Base-by-base conservation (phyloP, 2,797 vertebrate genomes). In the Chelidonichthys spinosus region DNA sequence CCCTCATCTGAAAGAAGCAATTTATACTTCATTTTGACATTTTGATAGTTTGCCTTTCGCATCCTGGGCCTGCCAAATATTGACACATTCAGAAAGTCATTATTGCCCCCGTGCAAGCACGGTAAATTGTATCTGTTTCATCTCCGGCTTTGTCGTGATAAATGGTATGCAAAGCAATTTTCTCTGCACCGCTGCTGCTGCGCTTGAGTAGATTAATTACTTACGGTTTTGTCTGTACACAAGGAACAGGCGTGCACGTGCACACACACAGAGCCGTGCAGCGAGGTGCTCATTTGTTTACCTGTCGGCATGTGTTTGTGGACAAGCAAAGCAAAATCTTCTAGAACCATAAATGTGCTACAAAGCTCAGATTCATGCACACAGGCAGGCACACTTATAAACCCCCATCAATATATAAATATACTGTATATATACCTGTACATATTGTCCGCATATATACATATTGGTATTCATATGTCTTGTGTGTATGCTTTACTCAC, bases 151-250 rank as follows among this genome's bases (percentile, higher is more conserved):
- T 35, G 77, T 72, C 44, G 17, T 60, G 84, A 89, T 88, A 83
- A 90, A 92, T 79, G 54, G 43, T 84, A 86, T 83, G 85, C 83
- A 85, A 82, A 86, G 81, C 82, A 87, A 90, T 91, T 88, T 89
- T 81, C 84, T 79, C 82, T 54, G 75, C 78, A 18, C 15, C 3
- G 11, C 62, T 77, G 79, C 86, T 7, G 63, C 74, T 66, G 62
- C 14, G 70, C 82, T 72, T 53, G 70, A 82, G 18, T 63, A 80
- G 85, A 89, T 91, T 88, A 89, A 92, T 91, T 89, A 86, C 69
- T 72, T 72, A 40, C 42, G 55, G 40, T 83, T 82, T 72, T 71
- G 66, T 83, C 58, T 37, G 74, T 80, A 82, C 64, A 75, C 74
- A 82, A 68, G 40, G 75, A 72, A 46, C 64, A n/a, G 25, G 11